Evolutionary conservation across 2,888 invertebrate species (phyloP).

Genomic region (Serripes groenlandicus): DNA sequence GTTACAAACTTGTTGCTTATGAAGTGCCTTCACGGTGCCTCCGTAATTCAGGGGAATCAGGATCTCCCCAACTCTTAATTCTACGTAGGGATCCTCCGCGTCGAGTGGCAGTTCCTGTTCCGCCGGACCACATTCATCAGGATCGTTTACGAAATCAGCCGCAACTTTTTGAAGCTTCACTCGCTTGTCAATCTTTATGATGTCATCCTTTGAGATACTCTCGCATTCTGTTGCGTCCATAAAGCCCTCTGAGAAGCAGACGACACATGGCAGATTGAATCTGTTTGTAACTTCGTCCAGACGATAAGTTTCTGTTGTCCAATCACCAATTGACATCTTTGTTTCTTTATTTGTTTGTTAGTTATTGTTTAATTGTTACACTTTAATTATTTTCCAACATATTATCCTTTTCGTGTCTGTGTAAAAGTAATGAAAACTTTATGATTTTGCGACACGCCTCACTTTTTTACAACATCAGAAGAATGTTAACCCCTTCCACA

Average conservation of each 20-base stretch:
- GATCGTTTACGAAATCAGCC: slow-evolving; percentile 37
- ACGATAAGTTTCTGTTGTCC: slow-evolving; percentile 48
- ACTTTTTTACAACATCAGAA: too few species aligned
- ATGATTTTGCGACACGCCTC: too few species aligned
- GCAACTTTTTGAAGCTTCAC: slow-evolving; percentile 44
- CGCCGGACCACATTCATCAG: background rate
- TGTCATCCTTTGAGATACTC: slow-evolving; percentile 51
- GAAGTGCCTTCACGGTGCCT: slow-evolving; percentile 33
- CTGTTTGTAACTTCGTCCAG: slow-evolving; percentile 39
- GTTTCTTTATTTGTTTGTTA: too few species aligned
- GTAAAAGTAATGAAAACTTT: too few species aligned
- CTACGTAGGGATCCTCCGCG: slow-evolving; percentile 17
- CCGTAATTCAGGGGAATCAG: slow-evolving; percentile 49
- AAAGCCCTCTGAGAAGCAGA: slow-evolving; percentile 47
- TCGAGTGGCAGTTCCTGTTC: background rate
- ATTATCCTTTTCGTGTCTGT: too few species aligned
- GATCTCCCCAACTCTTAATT: slow-evolving; percentile 33
- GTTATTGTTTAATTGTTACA: too few species aligned
- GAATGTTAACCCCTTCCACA: too few species aligned
- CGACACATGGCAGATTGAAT: slow-evolving; percentile 47
- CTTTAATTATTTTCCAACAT: too few species aligned
- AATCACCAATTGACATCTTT: slow-evolving; percentile 24
- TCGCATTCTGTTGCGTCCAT: slow-evolving; percentile 45
- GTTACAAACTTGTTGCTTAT: slow-evolving; percentile 24
- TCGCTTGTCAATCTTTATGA: slow-evolving; percentile 49